A percentile compares a stretch with the other conserved stretches of the same genome.
These are phyloP conservation scores for Syndactyla subalaris DNA, from an alignment of 2,797 vertebrate species.

Conservation along the genomic window DNA sequence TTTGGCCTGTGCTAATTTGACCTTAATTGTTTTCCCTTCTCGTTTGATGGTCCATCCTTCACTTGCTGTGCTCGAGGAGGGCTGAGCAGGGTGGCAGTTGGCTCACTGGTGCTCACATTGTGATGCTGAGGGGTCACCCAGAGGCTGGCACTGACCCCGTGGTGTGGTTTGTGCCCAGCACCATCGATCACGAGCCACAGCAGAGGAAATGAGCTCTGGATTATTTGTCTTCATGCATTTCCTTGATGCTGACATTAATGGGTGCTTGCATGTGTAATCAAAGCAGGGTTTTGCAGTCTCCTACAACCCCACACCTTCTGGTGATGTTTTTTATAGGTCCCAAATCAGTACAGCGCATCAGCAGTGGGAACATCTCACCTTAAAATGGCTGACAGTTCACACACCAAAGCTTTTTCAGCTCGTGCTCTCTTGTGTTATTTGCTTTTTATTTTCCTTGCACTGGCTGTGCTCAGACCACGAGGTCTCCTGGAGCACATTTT, in stretches of 20 bases:
- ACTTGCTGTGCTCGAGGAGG: fast-evolving
- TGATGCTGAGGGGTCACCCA: background rate
- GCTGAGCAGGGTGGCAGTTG: background rate
- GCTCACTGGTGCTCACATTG: fast-evolving
- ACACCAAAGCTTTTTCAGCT: background rate
- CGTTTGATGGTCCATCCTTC: background rate
- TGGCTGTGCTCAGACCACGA: background rate
- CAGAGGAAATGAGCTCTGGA: background rate
- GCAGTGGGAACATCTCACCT: conserved; percentile 37
- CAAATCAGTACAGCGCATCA: background rate
- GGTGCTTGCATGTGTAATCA: background rate
- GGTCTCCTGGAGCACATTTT: background rate
- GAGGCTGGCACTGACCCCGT: background rate
- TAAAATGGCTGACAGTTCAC: conserved; percentile 45
- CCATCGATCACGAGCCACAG: background rate
- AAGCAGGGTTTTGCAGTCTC: background rate
- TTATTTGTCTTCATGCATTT: background rate
- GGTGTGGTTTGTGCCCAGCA: fast-evolving
- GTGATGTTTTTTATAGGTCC: background rate
- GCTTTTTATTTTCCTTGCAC: background rate
- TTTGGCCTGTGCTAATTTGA: background rate
- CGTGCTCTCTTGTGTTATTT: background rate
- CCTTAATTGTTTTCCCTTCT: background rate
- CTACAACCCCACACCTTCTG: conserved; percentile 44
- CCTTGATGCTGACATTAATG: background rate